Evolutionary conservation across 2,888 invertebrate species (phyloP), one percentile per base, ranked within the genome.

Genomic region (Hesperia comma): DNA sequence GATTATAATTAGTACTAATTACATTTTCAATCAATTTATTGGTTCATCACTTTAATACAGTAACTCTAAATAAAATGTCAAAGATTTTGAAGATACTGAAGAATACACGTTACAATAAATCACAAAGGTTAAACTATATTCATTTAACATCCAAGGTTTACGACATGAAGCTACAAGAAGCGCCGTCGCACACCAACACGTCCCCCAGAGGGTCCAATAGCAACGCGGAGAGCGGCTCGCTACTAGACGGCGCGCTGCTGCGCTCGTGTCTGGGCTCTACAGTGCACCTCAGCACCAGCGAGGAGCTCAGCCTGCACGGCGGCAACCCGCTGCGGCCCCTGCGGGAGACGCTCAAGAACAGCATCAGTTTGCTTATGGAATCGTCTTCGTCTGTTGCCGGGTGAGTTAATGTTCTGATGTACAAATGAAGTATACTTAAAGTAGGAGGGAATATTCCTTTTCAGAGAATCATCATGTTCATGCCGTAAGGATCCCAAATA

Each of bases 301-400:
- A 90, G 43, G 92, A 92, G 70, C 75, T 91, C 19, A 84, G 85
- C 74, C 67, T 90, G 19, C 80, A 79, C 2, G 90, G 90, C 0
- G 63, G 71, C 12, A 92, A 92, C 71, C 92, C 92, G 0, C 74
- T 93, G 55, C 78, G 85, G 4, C 88, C 92, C 0, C 74, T 93
- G 7, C 77, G 92, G n/a, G 92, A 92, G 32, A 83, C 92, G 0
- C 73, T 93, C 58, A 92, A 92, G 76, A 90, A 92, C 67, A 91
- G 91, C 68, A 92, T 92, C 70, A 89, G 85, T 69, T 71, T 92
- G 33, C 78, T 92, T 1, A 89, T 92, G 90, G 92, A 86, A 58
- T 88, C 91, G 0, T 77, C 73, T 15, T 81, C 87, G 1, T 84
- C 85, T 0, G 76, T 80, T 10, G 75, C 77, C 43, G 85, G 84